Percentiles rank a stretch among this genome's conserved stretches.
phyloP scores from a whole-genome alignment of 2,888 invertebrate species.

The Alviniconcha strummeri region DNA sequence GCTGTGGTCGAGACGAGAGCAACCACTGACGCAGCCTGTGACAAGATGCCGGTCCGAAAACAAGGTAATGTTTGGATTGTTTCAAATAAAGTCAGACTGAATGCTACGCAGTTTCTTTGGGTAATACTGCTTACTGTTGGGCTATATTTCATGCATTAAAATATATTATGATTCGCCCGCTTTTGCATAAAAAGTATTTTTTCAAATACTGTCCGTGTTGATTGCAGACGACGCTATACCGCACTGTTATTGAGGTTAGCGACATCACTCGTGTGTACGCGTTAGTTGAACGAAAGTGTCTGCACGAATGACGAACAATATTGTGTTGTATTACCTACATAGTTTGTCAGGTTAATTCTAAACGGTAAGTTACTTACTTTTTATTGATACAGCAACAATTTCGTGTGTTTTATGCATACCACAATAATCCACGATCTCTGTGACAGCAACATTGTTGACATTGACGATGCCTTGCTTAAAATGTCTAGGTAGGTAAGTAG shows the following conservation, averaged over 20 bases:
- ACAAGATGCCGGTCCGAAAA: slow-evolving; percentile 66
- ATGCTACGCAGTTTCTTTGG: background rate
- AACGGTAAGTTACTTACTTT: background rate
- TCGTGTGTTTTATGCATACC: background rate
- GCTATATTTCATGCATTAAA: background rate
- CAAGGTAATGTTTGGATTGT: slow-evolving; percentile 53
- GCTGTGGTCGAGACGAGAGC: slow-evolving; percentile 2
- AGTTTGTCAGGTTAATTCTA: background rate
- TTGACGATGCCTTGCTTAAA: too few species aligned
- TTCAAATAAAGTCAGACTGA: background rate
- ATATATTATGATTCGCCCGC: background rate
- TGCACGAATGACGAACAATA: background rate
- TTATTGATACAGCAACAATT: background rate
- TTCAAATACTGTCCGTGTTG: background rate
- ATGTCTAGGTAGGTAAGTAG: too few species aligned
- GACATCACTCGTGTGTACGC: background rate
- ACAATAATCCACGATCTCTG: too few species aligned
- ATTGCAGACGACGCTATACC: slow-evolving; percentile 4
- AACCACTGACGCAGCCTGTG: slow-evolving; percentile 38
- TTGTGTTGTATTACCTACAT: background rate
- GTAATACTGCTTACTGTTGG: background rate
- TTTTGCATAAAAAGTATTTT: background rate
- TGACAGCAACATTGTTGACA: too few species aligned
- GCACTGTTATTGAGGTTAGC: background rate
- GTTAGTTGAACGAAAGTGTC: background rate